These are phyloP conservation scores for Mesocricetus auratus DNA, from an alignment of 2,113 vertebrate genomes.

Conservation along the genomic window DNA sequence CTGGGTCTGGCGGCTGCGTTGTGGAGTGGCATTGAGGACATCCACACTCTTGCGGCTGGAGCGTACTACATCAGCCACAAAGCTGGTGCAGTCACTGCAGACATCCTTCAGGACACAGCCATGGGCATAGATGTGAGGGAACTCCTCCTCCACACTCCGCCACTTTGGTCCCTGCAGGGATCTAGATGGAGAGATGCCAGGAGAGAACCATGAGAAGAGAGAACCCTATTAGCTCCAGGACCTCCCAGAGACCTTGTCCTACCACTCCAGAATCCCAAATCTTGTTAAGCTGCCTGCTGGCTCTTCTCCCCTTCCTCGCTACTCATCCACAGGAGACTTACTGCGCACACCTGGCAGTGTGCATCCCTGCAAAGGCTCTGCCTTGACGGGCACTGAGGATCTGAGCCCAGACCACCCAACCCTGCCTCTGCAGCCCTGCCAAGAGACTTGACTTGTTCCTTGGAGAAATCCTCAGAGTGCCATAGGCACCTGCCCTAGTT, in stretches of 20 bases:
- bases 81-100: conserved; percentile 94
- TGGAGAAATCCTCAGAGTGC: background rate
- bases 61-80: conserved; percentile 93
- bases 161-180: conserved; percentile 90
- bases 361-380: background rate
- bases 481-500: background rate
- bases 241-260: background rate
- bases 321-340: background rate
- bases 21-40: conserved; percentile 91
- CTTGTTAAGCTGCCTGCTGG: background rate
- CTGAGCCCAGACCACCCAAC: background rate
- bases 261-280: background rate
- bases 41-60: conserved; percentile 97
- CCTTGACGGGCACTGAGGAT: rapidly evolving
- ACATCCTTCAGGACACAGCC: conserved; percentile 94
- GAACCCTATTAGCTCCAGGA: background rate
- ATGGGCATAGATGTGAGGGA: conserved; percentile 95
- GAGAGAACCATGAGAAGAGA: background rate
- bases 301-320: background rate
- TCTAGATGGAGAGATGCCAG: conserved; percentile 81
- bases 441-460: background rate
- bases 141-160: conserved; percentile 94
- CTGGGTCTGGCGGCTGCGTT: conserved; percentile 84
- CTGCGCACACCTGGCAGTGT: background rate
- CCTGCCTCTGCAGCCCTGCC: background rate